phyloP scores from a whole-genome alignment of 2,797 vertebrate species.

The Spinus pinus region DNA sequence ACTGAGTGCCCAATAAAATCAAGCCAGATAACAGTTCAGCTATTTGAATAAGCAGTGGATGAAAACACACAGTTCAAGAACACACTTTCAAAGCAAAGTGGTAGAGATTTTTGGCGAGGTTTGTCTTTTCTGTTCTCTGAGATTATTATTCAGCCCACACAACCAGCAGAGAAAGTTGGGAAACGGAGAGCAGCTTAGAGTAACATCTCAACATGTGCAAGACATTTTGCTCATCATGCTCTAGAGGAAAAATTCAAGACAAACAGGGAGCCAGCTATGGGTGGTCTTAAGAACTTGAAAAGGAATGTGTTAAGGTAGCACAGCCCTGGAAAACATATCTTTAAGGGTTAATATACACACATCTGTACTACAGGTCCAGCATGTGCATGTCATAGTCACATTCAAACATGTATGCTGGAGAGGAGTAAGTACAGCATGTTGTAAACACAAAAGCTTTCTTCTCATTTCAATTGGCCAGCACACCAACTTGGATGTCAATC shows the following conservation, averaged over 20 bases:
- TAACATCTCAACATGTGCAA: slow-evolving; percentile 57
- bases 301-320: slow-evolving; percentile 48
- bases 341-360: slow-evolving; percentile 24
- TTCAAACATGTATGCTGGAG: not conserved
- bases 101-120: slow-evolving; percentile 5
- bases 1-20: not conserved
- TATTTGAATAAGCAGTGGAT: slow-evolving; percentile 9
- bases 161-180: not conserved
- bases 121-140: slow-evolving; percentile 25
- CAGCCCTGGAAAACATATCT: slow-evolving; percentile 19
- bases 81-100: not conserved
- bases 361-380: not conserved
- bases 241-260: slow-evolving; percentile 36
- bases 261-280: slow-evolving; percentile 53
- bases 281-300: slow-evolving; percentile 58
- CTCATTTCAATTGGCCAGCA: not conserved
- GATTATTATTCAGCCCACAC: slow-evolving; percentile 33
- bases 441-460: not conserved
- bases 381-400: not conserved
- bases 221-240: slow-evolving; percentile 57
- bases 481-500: not conserved
- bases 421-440: not conserved
- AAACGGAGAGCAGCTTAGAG: slow-evolving; percentile 26
- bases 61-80: not conserved
- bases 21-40: slow-evolving; percentile 1